Evolutionary conservation across 2,113 vertebrate genomes (phyloP), one percentile per base, ranked within the genome.

Genomic region (Ramphastos sulfuratus): DNA sequence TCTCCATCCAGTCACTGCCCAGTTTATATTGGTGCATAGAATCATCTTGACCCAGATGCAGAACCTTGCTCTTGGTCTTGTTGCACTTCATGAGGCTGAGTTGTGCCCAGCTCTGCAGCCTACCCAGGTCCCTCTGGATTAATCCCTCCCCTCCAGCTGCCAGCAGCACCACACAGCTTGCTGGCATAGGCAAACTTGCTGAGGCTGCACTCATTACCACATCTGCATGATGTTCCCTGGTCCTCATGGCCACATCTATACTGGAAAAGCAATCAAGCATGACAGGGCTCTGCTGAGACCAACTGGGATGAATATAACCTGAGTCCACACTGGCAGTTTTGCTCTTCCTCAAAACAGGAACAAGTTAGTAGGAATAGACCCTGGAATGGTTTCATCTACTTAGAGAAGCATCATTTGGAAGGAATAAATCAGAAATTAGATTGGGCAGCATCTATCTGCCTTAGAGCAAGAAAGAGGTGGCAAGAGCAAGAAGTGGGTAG

Each of bases 161-260:
- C 44, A 16, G 15, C 44, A 15, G 44, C 44, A 44, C 15, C 44
- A 44, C 15, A 16, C 44, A 44, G 44, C 44, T 44, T 44, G 44
- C 15, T 44, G 44, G 12, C 44, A 44, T 44, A 15, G 44, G 42
- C 42, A 42, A 42, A 44, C 44, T 44, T 44, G 44, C 44, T 44
- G 44, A 16, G 44, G 15, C 44, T 44, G 44, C 15, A 42, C 15
- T 44, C 44, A 42, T 5, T 44, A 14, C 44, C 44, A 44, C 15
- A 15, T 90, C 77, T 89, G 16, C 12, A 6, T 80, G 64, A 77
- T 94, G 90, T 88, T 94, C 94, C 65, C 80, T 92, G 70, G 65
- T 92, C 63, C 77, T 87, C 27, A 50, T 82, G 81, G 70, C 54
- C 83, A 86, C 73, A 88, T 78, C 80, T 88, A 50, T 81, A 71